Percentiles rank a stretch among this genome's conserved stretches.
These are phyloP conservation scores for Lepidothrix coronata DNA, from an alignment of 2,113 vertebrate species.

Conservation along the genomic window DNA sequence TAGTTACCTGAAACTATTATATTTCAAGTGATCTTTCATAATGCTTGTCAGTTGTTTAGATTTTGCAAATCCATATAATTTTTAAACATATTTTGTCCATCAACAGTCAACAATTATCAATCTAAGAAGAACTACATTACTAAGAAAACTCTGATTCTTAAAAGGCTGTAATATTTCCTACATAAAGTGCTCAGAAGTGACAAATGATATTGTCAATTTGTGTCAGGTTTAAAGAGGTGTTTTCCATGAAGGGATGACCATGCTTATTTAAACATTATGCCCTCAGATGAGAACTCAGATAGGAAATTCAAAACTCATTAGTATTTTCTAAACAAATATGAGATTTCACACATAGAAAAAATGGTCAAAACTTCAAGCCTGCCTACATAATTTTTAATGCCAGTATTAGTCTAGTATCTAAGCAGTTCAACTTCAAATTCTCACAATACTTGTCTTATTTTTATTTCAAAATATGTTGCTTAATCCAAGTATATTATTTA, in stretches of 20 bases:
- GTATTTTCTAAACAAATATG: background rate
- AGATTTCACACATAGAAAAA: background rate
- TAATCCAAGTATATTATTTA: background rate
- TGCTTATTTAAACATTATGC: fast-evolving
- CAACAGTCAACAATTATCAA: background rate
- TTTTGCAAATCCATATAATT: fast-evolving
- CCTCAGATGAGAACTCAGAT: background rate
- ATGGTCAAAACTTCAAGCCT: background rate
- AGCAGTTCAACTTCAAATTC: background rate
- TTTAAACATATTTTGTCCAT: background rate
- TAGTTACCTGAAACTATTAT: background rate
- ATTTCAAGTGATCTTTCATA: background rate
- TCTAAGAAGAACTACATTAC: background rate
- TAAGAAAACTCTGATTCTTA: background rate
- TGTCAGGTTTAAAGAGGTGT: background rate
- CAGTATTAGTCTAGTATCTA: background rate
- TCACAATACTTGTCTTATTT: background rate
- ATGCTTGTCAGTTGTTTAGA: background rate
- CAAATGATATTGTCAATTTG: background rate
- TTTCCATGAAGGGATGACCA: background rate
- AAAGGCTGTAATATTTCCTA: background rate
- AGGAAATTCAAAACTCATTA: background rate
- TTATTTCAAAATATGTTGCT: background rate
- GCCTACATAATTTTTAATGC: background rate
- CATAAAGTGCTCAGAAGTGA: background rate